Percentiles rank a stretch among this genome's conserved stretches.
These are phyloP conservation scores for Thalassoma bifasciatum DNA, from an alignment of 2,113 vertebrate species.

Conservation along the genomic window DNA sequence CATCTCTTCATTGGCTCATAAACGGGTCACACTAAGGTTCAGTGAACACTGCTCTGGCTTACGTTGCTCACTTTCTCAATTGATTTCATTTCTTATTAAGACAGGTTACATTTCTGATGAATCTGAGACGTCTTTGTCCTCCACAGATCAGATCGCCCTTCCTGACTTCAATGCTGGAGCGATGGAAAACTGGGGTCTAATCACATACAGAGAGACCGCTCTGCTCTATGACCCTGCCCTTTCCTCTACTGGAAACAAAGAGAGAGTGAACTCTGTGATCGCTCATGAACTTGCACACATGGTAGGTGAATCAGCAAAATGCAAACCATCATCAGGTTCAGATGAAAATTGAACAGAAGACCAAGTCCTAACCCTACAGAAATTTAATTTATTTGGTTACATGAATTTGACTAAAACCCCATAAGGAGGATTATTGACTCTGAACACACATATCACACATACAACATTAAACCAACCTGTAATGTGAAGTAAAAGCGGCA, in stretches of 20 bases:
- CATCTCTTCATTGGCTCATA: no score
- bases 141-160: conserved; percentile 91
- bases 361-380: no score
- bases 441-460: no score
- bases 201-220: conserved; percentile 93
- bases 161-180: conserved; percentile 93
- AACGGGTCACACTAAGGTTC: background rate
- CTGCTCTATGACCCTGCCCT: conserved; percentile 80
- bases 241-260: conserved; percentile 91
- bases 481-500: no score
- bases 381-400: no score
- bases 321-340: background rate
- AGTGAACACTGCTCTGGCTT: background rate
- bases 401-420: no score
- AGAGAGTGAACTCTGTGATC: conserved; percentile 87
- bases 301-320: conserved; percentile 75
- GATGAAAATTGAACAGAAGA: no score
- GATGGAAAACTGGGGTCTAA: conserved; percentile 99
- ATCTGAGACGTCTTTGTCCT: background rate
- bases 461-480: no score
- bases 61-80: background rate
- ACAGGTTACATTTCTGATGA: background rate
- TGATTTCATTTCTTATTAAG: no score
- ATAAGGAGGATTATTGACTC: no score
- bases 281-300: conserved; percentile 95